A percentile compares a stretch with the other conserved stretches of the same genome.
Conservation (phyloP, 2,797 vertebrate genomes). For the Gymnothorax javanicus region DNA sequence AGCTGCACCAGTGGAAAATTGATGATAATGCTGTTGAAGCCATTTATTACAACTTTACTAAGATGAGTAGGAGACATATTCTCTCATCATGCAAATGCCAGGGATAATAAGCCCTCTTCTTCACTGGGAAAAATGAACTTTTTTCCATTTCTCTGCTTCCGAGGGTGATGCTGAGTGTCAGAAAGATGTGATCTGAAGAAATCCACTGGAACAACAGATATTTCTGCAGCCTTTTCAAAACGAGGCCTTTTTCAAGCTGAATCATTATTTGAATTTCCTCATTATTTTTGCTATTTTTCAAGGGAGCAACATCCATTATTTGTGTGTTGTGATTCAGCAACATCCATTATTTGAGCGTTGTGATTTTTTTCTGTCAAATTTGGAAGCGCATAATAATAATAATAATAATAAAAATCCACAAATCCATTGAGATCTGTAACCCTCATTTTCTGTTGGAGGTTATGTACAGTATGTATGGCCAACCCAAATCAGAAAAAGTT, state of each 20-base stretch:
- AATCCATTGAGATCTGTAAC: too few species aligned
- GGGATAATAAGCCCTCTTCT: slow-evolving; percentile 80
- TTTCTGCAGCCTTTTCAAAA: neutral
- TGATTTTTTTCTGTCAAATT: too few species aligned
- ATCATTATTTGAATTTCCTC: neutral
- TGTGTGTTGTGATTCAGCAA: neutral
- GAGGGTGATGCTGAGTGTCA: slow-evolving; percentile 45
- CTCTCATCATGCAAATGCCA: slow-evolving; percentile 76
- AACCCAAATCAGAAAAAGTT: too few species aligned
- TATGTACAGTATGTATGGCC: too few species aligned
- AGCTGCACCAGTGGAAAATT: slow-evolving; percentile 80
- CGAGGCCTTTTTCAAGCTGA: neutral
- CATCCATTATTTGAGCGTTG: neutral
- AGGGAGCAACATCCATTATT: neutral
- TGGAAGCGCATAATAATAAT: too few species aligned
- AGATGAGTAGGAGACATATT: slow-evolving; percentile 76
- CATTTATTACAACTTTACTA: slow-evolving; percentile 81
- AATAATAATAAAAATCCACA: too few species aligned
- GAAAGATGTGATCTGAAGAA: neutral
- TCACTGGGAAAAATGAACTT: slow-evolving; percentile 70
- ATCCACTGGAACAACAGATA: neutral
- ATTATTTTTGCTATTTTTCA: neutral
- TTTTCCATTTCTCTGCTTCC: slow-evolving; percentile 52
- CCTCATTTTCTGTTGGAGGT: too few species aligned
- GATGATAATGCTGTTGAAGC: slow-evolving; percentile 82